A percentile compares a stretch with the other conserved stretches of the same genome.
Evolutionary conservation across 2,113 vertebrate genomes (phyloP).

Genomic region (Cyanocitta stelleri): DNA sequence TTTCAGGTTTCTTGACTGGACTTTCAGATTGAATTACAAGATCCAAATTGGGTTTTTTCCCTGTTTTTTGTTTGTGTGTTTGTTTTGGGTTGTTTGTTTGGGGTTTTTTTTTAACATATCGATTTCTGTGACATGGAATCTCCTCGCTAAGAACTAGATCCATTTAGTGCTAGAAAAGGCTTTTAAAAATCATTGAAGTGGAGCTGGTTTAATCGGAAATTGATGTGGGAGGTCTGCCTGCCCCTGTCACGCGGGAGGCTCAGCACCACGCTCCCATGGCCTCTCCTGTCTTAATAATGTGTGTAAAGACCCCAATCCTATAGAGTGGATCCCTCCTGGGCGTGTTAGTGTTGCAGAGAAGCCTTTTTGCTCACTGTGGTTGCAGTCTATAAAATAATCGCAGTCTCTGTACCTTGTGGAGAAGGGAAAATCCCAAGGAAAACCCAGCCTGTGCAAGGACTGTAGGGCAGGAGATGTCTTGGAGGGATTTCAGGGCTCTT

Average conservation of each 20-base stretch:
- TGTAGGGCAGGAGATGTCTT: neutral
- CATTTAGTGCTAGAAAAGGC: neutral
- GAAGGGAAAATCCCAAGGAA: neutral
- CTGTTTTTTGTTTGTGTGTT: neutral
- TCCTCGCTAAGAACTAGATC: neutral
- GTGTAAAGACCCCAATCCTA: neutral
- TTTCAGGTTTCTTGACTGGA: neutral
- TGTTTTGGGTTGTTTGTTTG: neutral
- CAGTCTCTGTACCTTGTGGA: neutral
- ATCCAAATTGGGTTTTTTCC: neutral
- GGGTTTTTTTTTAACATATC: neutral
- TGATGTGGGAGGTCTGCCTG: neutral
- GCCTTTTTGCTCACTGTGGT: neutral
- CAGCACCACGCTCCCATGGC: accelerated
- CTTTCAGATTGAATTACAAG: neutral
- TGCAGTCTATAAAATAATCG: neutral
- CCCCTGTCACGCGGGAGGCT: neutral
- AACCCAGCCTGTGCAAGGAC: accelerated
- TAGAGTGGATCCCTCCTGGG: neutral
- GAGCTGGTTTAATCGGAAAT: neutral
- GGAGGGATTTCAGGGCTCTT: neutral
- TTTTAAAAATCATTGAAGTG: neutral
- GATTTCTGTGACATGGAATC: neutral
- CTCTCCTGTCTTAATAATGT: neutral
- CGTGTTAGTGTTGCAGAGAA: neutral